Percentiles rank a stretch among this genome's conserved stretches.
phyloP scores from a whole-genome alignment of 2,113 vertebrate species.

The Oncorhynchus nerka region DNA sequence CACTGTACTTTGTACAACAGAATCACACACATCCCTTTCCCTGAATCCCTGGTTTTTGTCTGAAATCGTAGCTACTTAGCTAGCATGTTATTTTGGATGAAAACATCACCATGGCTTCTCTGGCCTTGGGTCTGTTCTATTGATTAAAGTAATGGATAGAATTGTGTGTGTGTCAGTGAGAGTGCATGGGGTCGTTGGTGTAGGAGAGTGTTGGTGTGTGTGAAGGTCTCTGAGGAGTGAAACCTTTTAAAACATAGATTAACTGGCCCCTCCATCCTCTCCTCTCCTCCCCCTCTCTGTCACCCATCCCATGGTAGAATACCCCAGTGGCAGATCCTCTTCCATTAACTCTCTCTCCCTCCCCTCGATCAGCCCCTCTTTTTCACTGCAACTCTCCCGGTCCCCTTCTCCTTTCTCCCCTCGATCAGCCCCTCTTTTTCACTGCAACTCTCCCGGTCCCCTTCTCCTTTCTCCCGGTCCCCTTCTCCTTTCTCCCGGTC shows the following conservation, averaged over 20 bases:
- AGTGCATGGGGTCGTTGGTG: neutral
- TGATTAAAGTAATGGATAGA: neutral
- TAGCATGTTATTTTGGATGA: neutral
- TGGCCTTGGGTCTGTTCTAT: neutral
- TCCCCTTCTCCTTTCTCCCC: constrained; percentile 15
- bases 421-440: constrained; percentile 22
- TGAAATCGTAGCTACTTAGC: neutral
- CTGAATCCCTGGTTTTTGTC: no score
- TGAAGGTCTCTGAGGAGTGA: constrained; percentile 50
- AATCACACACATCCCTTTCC: constrained; percentile 13
- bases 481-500: no score
- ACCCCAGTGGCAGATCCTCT: constrained; percentile 71
- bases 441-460: neutral
- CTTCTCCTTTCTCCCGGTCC: neutral
- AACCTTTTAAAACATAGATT: constrained; percentile 74
- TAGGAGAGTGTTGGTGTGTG: neutral
- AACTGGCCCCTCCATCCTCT: constrained; percentile 51
- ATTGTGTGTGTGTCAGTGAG: neutral
- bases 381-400: neutral
- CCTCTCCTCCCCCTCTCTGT: constrained; percentile 55
- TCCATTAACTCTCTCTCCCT: constrained; percentile 61
- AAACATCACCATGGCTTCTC: neutral
- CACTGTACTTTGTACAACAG: constrained; percentile 1
- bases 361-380: constrained; percentile 22
- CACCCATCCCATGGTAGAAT: constrained; percentile 69